Conservation (phyloP, 2,113 vertebrate species). For the Origma solitaria region DNA sequence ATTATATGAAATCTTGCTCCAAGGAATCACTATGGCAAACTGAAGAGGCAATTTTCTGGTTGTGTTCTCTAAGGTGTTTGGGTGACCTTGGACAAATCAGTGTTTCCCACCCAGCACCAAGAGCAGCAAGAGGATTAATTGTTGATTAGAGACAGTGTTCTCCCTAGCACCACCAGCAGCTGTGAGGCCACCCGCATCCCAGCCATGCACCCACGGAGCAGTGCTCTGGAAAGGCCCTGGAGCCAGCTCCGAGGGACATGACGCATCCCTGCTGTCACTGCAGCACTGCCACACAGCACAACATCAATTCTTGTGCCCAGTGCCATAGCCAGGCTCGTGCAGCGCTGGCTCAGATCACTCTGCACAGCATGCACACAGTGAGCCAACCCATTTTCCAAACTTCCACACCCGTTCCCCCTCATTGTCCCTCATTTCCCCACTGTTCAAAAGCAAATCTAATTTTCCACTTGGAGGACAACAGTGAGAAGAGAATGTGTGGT, state of each 20-base stretch:
- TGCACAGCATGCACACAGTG: accelerated
- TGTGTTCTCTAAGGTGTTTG: neutral
- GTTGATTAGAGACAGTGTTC: neutral
- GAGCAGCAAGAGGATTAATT: neutral
- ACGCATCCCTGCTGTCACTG: no score
- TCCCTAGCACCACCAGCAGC: neutral
- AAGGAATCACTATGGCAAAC: neutral
- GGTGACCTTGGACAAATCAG: neutral
- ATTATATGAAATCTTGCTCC: neutral
- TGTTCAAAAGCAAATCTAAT: neutral
- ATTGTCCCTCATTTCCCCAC: neutral
- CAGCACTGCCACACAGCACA: neutral
- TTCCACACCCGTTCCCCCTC: neutral
- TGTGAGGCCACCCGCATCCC: accelerated
- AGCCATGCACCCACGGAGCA: neutral
- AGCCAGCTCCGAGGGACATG: neutral
- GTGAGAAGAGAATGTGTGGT: neutral
- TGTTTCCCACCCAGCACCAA: neutral
- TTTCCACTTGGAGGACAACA: neutral
- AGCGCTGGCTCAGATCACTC: neutral
- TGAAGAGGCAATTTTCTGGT: neutral
- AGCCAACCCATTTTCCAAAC: neutral
- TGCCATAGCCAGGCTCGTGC: neutral
- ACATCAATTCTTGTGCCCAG: accelerated
- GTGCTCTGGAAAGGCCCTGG: neutral